These are phyloP conservation scores for Nycticebus coucang DNA, from an alignment of 2,113 vertebrate species.

Conservation along the genomic window DNA sequence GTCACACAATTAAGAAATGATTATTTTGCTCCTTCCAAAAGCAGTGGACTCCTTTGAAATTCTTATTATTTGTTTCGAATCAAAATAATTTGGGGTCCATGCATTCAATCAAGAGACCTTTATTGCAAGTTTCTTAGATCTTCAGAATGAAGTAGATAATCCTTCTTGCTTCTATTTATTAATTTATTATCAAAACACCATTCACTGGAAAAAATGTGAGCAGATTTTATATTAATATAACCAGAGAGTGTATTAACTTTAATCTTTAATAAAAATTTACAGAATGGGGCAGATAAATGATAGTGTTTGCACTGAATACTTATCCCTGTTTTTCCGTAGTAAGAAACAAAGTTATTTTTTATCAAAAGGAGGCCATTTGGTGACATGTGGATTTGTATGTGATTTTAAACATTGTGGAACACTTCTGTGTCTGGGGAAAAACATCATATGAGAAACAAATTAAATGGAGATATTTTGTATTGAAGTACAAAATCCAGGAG, in stretches of 20 bases:
- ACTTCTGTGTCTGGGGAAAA: constrained; percentile 47
- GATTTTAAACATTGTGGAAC: constrained; percentile 58
- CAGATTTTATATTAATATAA: constrained; percentile 62
- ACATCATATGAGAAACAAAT: constrained; percentile 61
- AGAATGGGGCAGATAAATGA: constrained; percentile 46
- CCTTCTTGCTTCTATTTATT: constrained; percentile 54
- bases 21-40: constrained; percentile 34
- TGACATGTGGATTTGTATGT: constrained; percentile 53
- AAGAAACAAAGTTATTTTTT: constrained; percentile 52
- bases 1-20: not conserved
- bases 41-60: not conserved
- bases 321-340: constrained; percentile 9
- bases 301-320: constrained; percentile 57
- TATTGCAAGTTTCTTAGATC: constrained; percentile 46
- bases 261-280: constrained; percentile 72
- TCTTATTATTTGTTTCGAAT: not conserved
- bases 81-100: constrained; percentile 21
- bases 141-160: constrained; percentile 56
- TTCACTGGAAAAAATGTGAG: constrained; percentile 47
- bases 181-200: constrained; percentile 46
- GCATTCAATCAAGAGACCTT: constrained; percentile 55
- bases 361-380: constrained; percentile 35
- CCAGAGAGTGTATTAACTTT: constrained; percentile 49
- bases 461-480: constrained; percentile 54
- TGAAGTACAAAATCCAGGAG: constrained; percentile 56